Base-by-base conservation (phyloP, 2,888 invertebrate species). In the Hedya salicella region DNA sequence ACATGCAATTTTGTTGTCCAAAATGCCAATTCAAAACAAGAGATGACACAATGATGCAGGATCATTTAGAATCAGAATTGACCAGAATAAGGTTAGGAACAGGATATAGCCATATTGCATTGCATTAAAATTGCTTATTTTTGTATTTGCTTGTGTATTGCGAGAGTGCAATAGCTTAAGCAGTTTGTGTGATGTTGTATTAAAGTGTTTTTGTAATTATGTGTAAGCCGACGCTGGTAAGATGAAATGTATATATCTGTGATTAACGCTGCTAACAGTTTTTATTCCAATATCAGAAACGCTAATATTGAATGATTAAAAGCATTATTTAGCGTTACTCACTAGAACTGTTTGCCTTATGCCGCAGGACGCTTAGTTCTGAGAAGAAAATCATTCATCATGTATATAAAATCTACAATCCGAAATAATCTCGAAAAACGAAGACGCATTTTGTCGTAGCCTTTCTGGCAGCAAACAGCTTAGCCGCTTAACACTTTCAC, bases 31-130 rank as follows among this genome's bases (percentile, higher is more conserved):
- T 70, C 16, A 65, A 67, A 1, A 68, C 71, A 0, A 82, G 74
- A 17, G 85, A 87, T 1, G 87, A 87, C 65, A 68, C 61, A 0
- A 65, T 69, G 1, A 86, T 91, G 81, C 77, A 78, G 32, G 78
- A 86, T 25, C 92, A 92, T 74, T 74, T 92, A 69, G 89, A 91
- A 72, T 80, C 65, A 30, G 91, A 92, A 71, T 72, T 92, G 42
- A 83, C 80, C 42, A 87, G 85, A 72, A 88, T 91, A 71, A 85
- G 91, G 92, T 89, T 76, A 6, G 25, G 25, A 6, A 25, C 6
- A 77, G 73, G 72, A 48, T 14, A 48, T 44, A 8, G 49, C 40
- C 19, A 36, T 16, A 16, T 40, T 14, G 68, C 65, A 62, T 50
- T 40, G 66, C 62, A 48, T 32, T 14, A 53, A 25, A 52, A 54